Evolutionary conservation across 2,113 vertebrate species (phyloP), one percentile per base, ranked within the genome.

Genomic region (Tachuris rubrigastra): DNA sequence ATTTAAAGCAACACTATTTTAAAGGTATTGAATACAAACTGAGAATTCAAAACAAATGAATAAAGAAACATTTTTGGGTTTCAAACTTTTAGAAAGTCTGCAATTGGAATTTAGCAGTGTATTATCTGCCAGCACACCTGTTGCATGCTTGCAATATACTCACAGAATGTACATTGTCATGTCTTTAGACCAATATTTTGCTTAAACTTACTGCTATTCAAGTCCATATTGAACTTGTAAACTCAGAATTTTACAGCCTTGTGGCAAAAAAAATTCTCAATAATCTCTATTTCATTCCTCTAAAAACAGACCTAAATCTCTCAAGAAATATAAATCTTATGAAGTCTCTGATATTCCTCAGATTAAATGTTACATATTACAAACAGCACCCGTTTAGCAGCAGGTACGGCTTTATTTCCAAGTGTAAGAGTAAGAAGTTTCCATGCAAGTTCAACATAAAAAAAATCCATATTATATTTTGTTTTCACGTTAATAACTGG

Each of bases 381-480:
- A 46, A 89, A 37, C 63, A 94, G 46, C 80, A 95, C 65, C 73
- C 85, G 71, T 84, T 96, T 63, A 96, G 84, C 89, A 93, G 73
- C 95, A 96, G 42, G 67, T 76, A 79, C 46, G 75, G 69, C 33
- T 85, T 71, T 76, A 82, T 78, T 96, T 93, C 62, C 1, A 13
- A 72, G 21, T 28, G 44, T 52, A 93, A 37, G 41, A 92, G 21
- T 76, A 92, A 44, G 55, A 92, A 8, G 4, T 39, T 75, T 63
- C 52, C 69, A 42, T 37, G 39, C 24, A 66, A 59, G 88, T 67
- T 95, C 66, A 65, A n/a, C 84, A 95, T 68, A 65, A 93, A 81
- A 60, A 86, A 81, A 60, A 86, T 59, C 18, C 68, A 25, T 84
- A 67, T 90, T 44, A 78, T 50, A 87, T 72, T 56, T 60, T 78